Percentiles rank a stretch among this genome's conserved stretches.
Conservation (phyloP, 2,797 vertebrate genomes). For the Enteromius trimaculatus region DNA sequence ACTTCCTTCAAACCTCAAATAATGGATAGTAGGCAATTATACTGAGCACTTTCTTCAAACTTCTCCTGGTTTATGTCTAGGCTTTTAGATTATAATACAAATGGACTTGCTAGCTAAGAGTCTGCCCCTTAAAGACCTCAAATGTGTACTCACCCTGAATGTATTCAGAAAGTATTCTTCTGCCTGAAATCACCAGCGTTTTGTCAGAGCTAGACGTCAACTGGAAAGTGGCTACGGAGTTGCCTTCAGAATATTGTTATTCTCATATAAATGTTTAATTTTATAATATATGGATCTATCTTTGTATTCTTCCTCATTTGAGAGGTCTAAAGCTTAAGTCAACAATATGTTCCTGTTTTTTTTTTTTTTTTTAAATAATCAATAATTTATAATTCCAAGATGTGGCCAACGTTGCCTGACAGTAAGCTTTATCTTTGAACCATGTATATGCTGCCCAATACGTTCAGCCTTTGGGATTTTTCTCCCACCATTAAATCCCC, state of each 20-base stretch:
- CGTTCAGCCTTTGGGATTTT: slow-evolving; percentile 31
- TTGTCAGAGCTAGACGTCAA: slow-evolving; percentile 24
- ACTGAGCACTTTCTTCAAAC: slow-evolving; percentile 59
- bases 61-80: slow-evolving; percentile 5
- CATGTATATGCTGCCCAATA: slow-evolving; percentile 49
- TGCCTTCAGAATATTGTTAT: slow-evolving; percentile 33
- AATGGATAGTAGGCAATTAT: slow-evolving; percentile 29
- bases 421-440: slow-evolving; percentile 56
- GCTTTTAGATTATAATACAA: slow-evolving; percentile 29
- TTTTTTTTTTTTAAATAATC: slow-evolving; percentile 25
- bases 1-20: slow-evolving; percentile 2
- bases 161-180: slow-evolving; percentile 66
- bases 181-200: slow-evolving; percentile 82
- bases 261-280: slow-evolving; percentile 45
- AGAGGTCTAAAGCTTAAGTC: slow-evolving; percentile 15
- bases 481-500: slow-evolving; percentile 12
- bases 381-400: slow-evolving; percentile 43
- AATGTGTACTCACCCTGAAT: slow-evolving; percentile 82
- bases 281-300: slow-evolving; percentile 45
- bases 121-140: slow-evolving; percentile 21
- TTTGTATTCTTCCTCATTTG: slow-evolving; percentile 5
- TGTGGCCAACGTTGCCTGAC: slow-evolving; percentile 48
- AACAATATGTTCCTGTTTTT: background rate
- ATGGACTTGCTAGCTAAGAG: slow-evolving; percentile 23
- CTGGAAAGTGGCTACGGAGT: slow-evolving; percentile 35